Evolutionary conservation across 1,140 invertebrate species (phyloP).

Genomic region (Camponotus pennsylvanicus): DNA sequence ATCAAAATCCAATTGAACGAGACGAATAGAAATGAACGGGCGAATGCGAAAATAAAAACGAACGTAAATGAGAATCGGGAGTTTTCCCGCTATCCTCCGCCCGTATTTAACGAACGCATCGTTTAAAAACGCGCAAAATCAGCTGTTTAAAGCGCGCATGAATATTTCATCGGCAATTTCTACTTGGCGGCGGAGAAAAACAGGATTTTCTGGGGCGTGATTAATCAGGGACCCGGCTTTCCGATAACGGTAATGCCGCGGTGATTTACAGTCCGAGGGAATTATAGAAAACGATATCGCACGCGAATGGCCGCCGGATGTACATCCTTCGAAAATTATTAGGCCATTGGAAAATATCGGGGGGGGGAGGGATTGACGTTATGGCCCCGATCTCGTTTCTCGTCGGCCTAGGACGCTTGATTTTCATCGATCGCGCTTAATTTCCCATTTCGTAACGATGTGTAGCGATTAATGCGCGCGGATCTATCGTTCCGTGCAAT

Average conservation of each 20-base stretch:
- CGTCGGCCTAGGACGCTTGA: conserved; percentile 18
- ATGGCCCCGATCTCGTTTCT: background rate
- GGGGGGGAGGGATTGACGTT: background rate
- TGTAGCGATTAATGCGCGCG: conserved; percentile 58
- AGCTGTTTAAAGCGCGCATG: conserved; percentile 54
- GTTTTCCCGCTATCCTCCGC: background rate
- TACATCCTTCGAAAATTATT: conserved; percentile 38
- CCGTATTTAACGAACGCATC: conserved; percentile 32
- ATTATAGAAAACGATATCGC: conserved; percentile 61
- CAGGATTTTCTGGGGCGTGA: conserved; percentile 60
- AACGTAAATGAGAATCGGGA: conserved; percentile 20
- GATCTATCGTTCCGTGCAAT: conserved; percentile 64
- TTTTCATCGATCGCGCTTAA: conserved; percentile 62
- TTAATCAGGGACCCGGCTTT: conserved; percentile 57
- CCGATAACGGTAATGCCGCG: conserved; percentile 61
- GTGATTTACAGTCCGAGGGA: conserved; percentile 52
- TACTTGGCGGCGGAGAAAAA: conserved; percentile 54
- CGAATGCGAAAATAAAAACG: conserved; percentile 11
- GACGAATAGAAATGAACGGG: conserved; percentile 43
- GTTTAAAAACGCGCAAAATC: conserved; percentile 55
- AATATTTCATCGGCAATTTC: conserved; percentile 62
- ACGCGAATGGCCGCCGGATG: conserved; percentile 36
- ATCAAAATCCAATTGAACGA: conserved; percentile 54
- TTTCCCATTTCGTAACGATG: conserved; percentile 55
- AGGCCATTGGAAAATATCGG: conserved; percentile 57